Conservation (phyloP, 2,888 invertebrate genomes). For the Sisyra terminalis region DNA sequence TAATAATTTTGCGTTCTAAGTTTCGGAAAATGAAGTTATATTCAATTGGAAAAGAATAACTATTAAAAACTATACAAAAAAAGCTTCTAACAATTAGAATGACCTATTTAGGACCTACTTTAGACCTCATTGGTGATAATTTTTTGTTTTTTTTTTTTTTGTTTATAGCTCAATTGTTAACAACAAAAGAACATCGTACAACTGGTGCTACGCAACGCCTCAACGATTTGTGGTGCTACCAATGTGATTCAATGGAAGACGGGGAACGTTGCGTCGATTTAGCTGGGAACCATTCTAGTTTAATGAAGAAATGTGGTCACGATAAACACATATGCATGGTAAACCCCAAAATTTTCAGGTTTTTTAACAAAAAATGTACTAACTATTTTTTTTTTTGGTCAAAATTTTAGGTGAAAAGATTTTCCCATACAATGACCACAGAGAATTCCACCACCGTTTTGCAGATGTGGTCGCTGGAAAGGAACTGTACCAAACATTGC, state of each 20-base stretch:
- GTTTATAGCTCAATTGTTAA: slow-evolving; percentile 2
- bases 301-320: slow-evolving; percentile 57
- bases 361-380: too few relatives aligned
- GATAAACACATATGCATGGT: slow-evolving; percentile 70
- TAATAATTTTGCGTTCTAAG: too few relatives aligned
- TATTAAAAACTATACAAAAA: too few relatives aligned
- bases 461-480: slow-evolving; percentile 68
- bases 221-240: slow-evolving; percentile 69
- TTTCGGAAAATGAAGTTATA: too few relatives aligned
- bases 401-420: slow-evolving; percentile 63
- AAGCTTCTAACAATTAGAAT: too few relatives aligned
- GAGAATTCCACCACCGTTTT: slow-evolving; percentile 61
- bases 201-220: slow-evolving; percentile 61
- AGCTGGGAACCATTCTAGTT: slow-evolving; percentile 37
- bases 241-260: slow-evolving; percentile 60
- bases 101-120: too few relatives aligned
- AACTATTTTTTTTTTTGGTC: too few relatives aligned
- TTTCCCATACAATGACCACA: slow-evolving; percentile 67
- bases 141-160: neutral
- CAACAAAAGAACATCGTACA: slow-evolving; percentile 41
- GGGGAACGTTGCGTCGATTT: slow-evolving; percentile 56
- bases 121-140: too few relatives aligned
- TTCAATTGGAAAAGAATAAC: too few relatives aligned
- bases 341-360: slow-evolving; percentile 18
- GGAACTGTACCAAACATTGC: slow-evolving; percentile 69